Evolutionary conservation across 1,140 invertebrate species (phyloP).

Genomic region (Drosophila aff.): DNA sequence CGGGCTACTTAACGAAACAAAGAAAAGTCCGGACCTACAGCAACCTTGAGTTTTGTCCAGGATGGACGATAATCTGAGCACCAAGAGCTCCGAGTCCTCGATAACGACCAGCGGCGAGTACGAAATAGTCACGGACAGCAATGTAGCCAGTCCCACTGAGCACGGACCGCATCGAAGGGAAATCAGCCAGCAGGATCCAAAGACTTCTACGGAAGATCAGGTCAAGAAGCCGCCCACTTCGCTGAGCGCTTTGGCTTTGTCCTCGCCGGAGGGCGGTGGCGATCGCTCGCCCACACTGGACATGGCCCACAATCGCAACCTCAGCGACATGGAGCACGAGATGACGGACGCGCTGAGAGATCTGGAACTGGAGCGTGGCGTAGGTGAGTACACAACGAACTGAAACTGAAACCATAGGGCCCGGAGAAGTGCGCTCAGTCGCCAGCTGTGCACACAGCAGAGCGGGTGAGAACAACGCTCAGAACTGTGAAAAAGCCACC

Average conservation of each 20-base stretch:
- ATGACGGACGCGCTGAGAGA: conserved; percentile 90
- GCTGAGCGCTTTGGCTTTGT: conserved; percentile 54
- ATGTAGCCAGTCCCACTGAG: conserved; percentile 75
- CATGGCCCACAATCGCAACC: conserved; percentile 90
- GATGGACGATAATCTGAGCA: conserved; percentile 92
- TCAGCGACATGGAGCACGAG: conserved; percentile 90
- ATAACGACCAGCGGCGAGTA: conserved; percentile 93
- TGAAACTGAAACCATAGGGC: conserved; percentile 8
- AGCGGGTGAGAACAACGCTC: conserved; percentile 23
- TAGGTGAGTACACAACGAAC: conserved; percentile 46
- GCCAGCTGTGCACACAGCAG: conserved; percentile 53
- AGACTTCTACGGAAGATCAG: background rate
- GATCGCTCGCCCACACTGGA: conserved; percentile 89
- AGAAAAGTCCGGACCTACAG: conserved; percentile 25
- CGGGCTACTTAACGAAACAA: conserved; percentile 3
- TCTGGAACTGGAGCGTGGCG: conserved; percentile 76
- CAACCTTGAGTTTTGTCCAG: conserved; percentile 55
- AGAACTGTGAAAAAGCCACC: conserved; percentile 36
- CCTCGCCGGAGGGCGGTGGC: conserved; percentile 64
- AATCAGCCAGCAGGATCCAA: conserved; percentile 27
- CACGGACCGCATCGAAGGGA: conserved; percentile 39
- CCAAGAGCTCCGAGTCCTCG: conserved; percentile 92
- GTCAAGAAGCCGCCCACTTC: conserved; percentile 50
- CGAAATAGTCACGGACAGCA: conserved; percentile 89
- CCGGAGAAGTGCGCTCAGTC: conserved; percentile 25